A percentile compares a stretch with the other conserved stretches of the same genome.
phyloP scores from a whole-genome alignment of 2,113 vertebrate species.

The Solea senegalensis region DNA sequence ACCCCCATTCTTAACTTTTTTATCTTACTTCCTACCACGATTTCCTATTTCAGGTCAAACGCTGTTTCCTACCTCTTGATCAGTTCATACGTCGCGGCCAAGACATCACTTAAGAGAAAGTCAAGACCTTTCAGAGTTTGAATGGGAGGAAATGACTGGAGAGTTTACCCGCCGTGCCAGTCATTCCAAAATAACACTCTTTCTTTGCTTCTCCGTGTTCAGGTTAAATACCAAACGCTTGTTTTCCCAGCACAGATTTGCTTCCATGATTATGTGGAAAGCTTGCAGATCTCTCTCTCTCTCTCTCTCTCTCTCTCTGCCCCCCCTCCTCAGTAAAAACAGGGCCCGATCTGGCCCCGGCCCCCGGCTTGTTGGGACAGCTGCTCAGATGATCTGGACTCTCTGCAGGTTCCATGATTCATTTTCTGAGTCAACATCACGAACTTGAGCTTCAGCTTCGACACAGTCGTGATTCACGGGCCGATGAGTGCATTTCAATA shows the following conservation, averaged over 20 bases:
- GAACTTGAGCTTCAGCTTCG: constrained; percentile 50
- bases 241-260: constrained; percentile 57
- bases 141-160: constrained; percentile 81
- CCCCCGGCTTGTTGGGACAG: constrained; percentile 81
- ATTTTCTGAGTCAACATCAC: constrained; percentile 78
- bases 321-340: constrained; percentile 48
- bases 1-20: constrained; percentile 60
- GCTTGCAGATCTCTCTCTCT: constrained; percentile 22
- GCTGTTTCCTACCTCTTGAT: constrained; percentile 59
- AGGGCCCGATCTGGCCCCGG: constrained; percentile 52
- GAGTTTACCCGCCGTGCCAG: constrained; percentile 60
- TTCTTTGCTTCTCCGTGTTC: constrained; percentile 29
- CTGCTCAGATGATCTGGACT: constrained; percentile 79
- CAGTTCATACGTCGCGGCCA: constrained; percentile 53
- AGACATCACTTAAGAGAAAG: constrained; percentile 74
- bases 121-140: constrained; percentile 72
- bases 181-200: constrained; percentile 48
- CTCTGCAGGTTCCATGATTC: constrained; percentile 79
- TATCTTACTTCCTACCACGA: constrained; percentile 76
- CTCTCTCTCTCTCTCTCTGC: neutral
- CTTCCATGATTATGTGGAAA: constrained; percentile 45
- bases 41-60: constrained; percentile 67
- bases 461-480: constrained; percentile 52
- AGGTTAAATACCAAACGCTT: constrained; percentile 54
- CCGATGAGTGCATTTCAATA: constrained; percentile 48